Conservation (phyloP, 2,888 invertebrate species). For the Leptinotarsa tumamoca region DNA sequence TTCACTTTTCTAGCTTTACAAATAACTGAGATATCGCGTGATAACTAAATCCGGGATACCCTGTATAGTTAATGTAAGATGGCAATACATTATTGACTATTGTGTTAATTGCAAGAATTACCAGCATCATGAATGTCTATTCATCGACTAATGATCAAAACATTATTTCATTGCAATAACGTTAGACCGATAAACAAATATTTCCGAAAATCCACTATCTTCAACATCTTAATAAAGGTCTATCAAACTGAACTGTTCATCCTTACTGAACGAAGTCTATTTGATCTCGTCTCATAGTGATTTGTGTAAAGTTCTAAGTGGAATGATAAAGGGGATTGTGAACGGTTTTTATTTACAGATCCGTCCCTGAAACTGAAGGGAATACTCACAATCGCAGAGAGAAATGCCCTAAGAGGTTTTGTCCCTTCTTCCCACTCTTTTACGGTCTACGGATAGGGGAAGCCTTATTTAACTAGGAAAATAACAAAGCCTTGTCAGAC, state of each 20-base stretch:
- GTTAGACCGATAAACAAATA: background rate
- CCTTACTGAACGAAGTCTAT: background rate
- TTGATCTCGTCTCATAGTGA: background rate
- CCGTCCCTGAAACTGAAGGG: background rate
- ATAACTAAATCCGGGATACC: too few species aligned
- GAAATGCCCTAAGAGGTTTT: background rate
- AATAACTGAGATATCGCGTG: too few species aligned
- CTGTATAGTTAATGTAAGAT: too few species aligned
- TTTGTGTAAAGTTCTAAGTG: conserved; percentile 3
- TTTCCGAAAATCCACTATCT: background rate
- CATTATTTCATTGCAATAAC: background rate
- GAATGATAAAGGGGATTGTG: background rate
- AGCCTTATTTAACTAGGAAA: background rate
- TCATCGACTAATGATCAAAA: too few species aligned
- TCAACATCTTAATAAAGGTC: background rate
- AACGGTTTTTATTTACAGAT: conserved; percentile 3
- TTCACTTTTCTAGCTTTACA: too few species aligned
- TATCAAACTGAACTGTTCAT: background rate
- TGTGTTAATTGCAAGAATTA: too few species aligned
- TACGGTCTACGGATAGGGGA: background rate
- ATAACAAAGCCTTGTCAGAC: background rate
- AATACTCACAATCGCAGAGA: background rate
- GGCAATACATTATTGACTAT: too few species aligned
- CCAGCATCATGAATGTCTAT: too few species aligned
- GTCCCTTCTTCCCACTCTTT: background rate